Base-by-base conservation (phyloP, 1,140 invertebrate genomes). In the Stegodyphus dumicola region DNA sequence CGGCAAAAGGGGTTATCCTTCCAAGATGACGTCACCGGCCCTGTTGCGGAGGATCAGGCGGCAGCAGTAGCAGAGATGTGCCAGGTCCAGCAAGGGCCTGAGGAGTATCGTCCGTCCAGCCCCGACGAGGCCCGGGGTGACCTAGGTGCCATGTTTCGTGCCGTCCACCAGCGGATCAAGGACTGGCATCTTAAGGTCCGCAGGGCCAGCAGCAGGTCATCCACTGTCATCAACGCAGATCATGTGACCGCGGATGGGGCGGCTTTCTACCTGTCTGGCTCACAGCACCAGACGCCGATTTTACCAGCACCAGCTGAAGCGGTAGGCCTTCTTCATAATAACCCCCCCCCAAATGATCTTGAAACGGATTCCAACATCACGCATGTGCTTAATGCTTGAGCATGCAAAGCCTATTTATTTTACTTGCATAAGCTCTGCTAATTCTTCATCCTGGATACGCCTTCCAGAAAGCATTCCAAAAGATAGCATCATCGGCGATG, bases 131-230 rank as follows among this genome's bases (percentile, higher is more conserved):
- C 33, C 33, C 33, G 33, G 65, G 53, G 51, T 52, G 65, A 69
- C 67, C 79, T 73, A 18, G 71, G 73, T 51, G 78, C 78, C 78
- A 86, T 86, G 85, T 86, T 86, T 54, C 85, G 77, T 69, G 85
- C 85, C 77, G 85, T 86, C 77, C 85, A 86, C 67, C 85, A 86
- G 53, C 52, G 77, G 11, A 86, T 86, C 56, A 86, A 86, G 77
- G 85, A 86, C 67, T 86, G 85, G 85, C 69, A 77, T 13, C 48
- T 73, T 13, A 86, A 79, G 70, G 85, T 86, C 60, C 73, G 77
- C 6, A 13, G 85, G 51, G 84, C 84, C 18, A 86, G 84, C 49
- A 77, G 84, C n/a, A 67, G 84, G 9, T 86, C 84, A 5, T 86
- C 84, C 3, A 70, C 64, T 56, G 73, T 64, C 33, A 69, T 67